A percentile compares a stretch with the other conserved stretches of the same genome.
Evolutionary conservation across 2,797 vertebrate genomes (phyloP).

Genomic region (Crenichthys baileyi): DNA sequence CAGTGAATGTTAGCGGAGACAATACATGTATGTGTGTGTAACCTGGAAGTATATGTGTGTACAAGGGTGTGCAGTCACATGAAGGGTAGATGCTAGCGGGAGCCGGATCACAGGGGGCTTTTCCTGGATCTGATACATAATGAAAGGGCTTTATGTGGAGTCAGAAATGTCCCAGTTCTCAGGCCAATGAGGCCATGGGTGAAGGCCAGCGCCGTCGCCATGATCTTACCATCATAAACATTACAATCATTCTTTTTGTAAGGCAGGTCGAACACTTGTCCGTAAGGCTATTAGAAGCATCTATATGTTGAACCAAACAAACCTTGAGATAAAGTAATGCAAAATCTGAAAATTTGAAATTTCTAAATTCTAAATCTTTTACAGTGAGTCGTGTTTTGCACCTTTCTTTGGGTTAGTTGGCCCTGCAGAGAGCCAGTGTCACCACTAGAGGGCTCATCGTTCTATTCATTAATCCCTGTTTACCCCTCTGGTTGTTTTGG

Average conservation of each 20-base stretch:
- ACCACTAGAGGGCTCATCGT: conserved; percentile 30
- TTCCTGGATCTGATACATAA: conserved; percentile 66
- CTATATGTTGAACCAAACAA: background rate
- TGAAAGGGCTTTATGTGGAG: conserved; percentile 65
- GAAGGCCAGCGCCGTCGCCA: conserved; percentile 11
- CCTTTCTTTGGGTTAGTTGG: background rate
- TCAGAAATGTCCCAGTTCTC: conserved; percentile 72
- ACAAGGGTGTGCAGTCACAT: conserved; percentile 50
- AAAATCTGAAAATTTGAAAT: background rate
- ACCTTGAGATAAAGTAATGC: background rate
- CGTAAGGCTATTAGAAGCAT: background rate
- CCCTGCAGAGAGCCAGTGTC: conserved; percentile 4
- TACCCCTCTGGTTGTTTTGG: conserved; percentile 13
- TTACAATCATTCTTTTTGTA: background rate
- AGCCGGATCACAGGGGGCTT: conserved; percentile 63
- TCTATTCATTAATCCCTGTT: background rate
- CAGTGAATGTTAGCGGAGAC: background rate
- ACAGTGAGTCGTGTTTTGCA: no score
- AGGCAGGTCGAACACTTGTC: background rate
- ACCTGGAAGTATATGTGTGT: conserved; percentile 13
- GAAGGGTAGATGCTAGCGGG: conserved; percentile 49
- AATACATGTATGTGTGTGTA: conserved; percentile 12
- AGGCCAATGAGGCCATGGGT: conserved; percentile 49
- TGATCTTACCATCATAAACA: background rate
- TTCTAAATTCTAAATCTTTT: no score